Percentiles rank a stretch among this genome's conserved stretches.
phyloP scores from a whole-genome alignment of 2,797 vertebrate genomes.

The Remorina albescens region DNA sequence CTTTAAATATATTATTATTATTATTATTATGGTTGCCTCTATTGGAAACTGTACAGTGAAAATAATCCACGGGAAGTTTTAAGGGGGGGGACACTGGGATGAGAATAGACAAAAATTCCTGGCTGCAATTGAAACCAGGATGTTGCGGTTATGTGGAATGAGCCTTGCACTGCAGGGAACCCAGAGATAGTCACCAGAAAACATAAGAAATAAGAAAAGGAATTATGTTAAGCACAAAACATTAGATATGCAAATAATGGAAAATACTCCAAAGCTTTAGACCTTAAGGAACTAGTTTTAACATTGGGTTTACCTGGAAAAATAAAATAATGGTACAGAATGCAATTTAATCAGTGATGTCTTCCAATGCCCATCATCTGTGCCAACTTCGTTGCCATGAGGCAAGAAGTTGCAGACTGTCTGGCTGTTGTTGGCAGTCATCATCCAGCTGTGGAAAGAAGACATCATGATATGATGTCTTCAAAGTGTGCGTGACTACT shows the following conservation, averaged over 20 bases:
- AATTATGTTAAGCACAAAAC: not conserved
- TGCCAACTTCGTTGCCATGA: too few species aligned
- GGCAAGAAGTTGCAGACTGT: too few species aligned
- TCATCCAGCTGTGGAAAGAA: not conserved
- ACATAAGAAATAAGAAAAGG: too few species aligned
- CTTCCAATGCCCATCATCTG: not conserved
- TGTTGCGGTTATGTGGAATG: conserved; percentile 30
- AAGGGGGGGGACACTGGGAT: not conserved
- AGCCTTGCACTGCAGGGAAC: not conserved
- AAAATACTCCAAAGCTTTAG: not conserved
- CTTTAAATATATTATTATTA: too few species aligned
- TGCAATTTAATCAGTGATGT: not conserved
- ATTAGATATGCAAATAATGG: too few species aligned
- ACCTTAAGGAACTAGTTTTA: not conserved
- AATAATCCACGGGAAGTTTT: not conserved
- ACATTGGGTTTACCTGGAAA: not conserved
- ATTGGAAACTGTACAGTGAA: not conserved
- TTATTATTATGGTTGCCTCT: too few species aligned
- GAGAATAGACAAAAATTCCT: not conserved
- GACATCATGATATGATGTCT: not conserved
- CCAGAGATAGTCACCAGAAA: too few species aligned
- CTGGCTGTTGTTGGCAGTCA: not conserved
- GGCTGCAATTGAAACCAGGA: conserved; percentile 6
- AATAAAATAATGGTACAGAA: too few species aligned
- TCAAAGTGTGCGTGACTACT: not conserved